Base-by-base conservation (phyloP, 2,888 invertebrate genomes). In the Doris montereyensis region DNA sequence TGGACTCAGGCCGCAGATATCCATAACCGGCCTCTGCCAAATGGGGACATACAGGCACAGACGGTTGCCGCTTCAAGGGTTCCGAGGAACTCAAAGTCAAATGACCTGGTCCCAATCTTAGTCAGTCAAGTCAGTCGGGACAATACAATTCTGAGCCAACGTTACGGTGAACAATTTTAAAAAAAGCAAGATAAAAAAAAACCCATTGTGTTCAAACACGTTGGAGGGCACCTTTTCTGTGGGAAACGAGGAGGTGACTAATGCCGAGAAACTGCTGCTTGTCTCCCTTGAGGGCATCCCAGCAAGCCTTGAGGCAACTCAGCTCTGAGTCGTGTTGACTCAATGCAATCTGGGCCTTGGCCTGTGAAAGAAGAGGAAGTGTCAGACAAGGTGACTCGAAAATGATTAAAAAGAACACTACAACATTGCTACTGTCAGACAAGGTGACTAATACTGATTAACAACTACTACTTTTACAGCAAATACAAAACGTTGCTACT, bases 221-320 rank as follows among this genome's bases (percentile, higher is more conserved):
- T 52, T 10, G 8, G 8, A 26, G 21, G 74, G 76, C 88, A 95
- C 95, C 94, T 97, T 97, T 77, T 95, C 93, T 79, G 95, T 95
- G 0, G 98, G 98, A 92, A 98, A 98, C 76, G 97, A 97, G 84
- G 97, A 96, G 3, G 97, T 98, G 77, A 97, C 97, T 65, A 98
- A 93, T 73, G 97, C 96, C 52, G 91, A 89, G 82, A 92, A 93
- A n/a, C 89, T 89, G 72, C 89, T 95, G 32, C 81, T 79, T 77
- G 89, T 97, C 97, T 89, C 95, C 95, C 92, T 97, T 97, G 87
- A 98, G 93, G 86, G 96, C 96, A 91, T 97, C 97, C 97, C 97
- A 98, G 92, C 97, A 97, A 90, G 96, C 95, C 92, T 96, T 96
- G 81, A 92, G 87, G 35, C 88, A 89, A 77, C 89, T 88, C 70